Conservation (phyloP, 2,888 invertebrate species). For the Aromia moschata region DNA sequence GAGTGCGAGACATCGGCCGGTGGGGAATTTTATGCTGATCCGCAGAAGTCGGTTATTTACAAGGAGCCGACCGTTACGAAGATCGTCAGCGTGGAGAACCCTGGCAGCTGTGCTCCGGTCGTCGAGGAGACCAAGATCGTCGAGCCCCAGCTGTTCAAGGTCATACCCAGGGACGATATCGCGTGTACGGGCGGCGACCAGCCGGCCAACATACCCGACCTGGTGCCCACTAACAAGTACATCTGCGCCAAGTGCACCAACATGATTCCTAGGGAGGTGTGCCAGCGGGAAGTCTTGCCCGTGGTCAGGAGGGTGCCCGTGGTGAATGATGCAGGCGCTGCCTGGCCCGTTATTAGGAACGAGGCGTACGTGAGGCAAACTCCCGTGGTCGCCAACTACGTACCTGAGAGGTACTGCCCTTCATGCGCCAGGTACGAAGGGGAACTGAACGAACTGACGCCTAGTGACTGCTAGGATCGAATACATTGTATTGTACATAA, state of each 20-base stretch:
- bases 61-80: slow-evolving; percentile 32
- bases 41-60: slow-evolving; percentile 28
- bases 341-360: no score
- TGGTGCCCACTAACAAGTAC: slow-evolving; percentile 28
- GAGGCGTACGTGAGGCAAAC: not conserved
- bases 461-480: not conserved
- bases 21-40: slow-evolving; percentile 37
- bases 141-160: slow-evolving; percentile 23
- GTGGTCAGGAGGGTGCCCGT: not conserved
- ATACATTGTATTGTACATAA: not conserved
- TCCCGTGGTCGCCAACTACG: not conserved
- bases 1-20: slow-evolving; percentile 26
- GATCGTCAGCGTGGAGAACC: slow-evolving; percentile 20
- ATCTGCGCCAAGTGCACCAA: slow-evolving; percentile 17
- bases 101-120: slow-evolving; percentile 10
- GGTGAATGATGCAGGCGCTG: no score
- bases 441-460: not conserved
- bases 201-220: slow-evolving; percentile 21
- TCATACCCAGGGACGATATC: slow-evolving; percentile 31
- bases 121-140: slow-evolving; percentile 7
- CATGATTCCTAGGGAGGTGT: slow-evolving; percentile 14
- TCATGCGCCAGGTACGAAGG: not conserved
- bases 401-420: not conserved
- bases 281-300: slow-evolving; percentile 24
- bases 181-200: no score